Conservation (phyloP, 2,113 vertebrate genomes). For the Phalacrocorax brasilianus region DNA sequence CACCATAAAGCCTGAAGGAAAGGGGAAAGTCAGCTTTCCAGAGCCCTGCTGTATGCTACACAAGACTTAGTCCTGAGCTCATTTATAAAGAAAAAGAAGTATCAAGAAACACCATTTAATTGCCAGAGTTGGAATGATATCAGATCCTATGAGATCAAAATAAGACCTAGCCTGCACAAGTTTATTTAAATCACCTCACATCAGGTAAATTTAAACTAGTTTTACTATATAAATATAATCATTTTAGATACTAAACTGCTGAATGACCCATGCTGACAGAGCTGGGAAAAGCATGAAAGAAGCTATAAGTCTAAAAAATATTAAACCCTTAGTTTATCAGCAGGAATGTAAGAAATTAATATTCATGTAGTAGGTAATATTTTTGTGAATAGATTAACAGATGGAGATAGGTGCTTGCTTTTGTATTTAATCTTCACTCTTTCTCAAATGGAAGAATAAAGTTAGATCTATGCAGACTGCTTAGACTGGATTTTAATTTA, state of each 20-base stretch:
- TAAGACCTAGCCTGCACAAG: background rate
- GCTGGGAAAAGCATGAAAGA: background rate
- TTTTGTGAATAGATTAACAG: background rate
- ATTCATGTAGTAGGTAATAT: background rate
- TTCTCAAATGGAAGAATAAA: constrained; percentile 9
- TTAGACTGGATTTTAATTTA: background rate
- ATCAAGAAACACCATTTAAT: background rate
- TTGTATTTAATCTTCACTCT: background rate
- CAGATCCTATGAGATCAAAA: background rate
- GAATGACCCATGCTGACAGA: background rate
- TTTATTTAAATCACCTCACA: background rate
- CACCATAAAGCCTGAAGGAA: background rate
- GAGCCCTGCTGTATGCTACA: background rate
- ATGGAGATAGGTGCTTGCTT: background rate
- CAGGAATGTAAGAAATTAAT: background rate
- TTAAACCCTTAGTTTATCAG: background rate
- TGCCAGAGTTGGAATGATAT: background rate
- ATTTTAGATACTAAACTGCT: background rate
- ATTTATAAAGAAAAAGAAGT: background rate
- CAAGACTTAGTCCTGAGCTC: background rate
- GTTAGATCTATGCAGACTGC: background rate
- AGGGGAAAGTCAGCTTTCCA: background rate
- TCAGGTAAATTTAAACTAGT: background rate
- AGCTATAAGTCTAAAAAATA: background rate
- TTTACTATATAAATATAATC: background rate